These are phyloP conservation scores for Labrus mixtus DNA, from an alignment of 2,113 vertebrate genomes.

Conservation along the genomic window DNA sequence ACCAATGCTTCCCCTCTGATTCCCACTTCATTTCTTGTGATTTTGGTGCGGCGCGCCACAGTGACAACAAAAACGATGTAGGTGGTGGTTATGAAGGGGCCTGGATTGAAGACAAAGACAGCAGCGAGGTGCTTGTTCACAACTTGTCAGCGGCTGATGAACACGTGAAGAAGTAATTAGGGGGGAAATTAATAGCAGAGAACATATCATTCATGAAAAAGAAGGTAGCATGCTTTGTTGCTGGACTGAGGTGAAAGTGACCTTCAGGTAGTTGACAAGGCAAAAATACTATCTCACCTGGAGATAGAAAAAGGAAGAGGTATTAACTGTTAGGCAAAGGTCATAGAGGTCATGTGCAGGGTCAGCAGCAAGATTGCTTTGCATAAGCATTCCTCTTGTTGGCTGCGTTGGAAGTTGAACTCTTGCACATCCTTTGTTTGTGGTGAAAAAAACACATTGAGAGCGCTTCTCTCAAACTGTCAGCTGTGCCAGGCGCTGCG, in stretches of 20 bases:
- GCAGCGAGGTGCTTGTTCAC: constrained; percentile 57
- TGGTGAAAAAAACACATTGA: constrained; percentile 56
- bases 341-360: constrained; percentile 6
- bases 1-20: constrained; percentile 58
- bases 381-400: constrained; percentile 16
- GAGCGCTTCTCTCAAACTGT: constrained; percentile 64
- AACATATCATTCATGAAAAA: neutral
- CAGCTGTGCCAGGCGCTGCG: constrained; percentile 74
- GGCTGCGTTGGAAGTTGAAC: constrained; percentile 45
- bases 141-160: constrained; percentile 75
- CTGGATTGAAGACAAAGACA: constrained; percentile 37
- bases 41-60: constrained; percentile 25
- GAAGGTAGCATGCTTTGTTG: neutral
- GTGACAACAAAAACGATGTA: constrained; percentile 58
- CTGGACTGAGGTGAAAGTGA: constrained; percentile 1
- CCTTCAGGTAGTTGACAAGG: constrained; percentile 9
- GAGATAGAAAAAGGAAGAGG: neutral
- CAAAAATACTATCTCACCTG: neutral
- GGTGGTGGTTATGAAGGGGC: constrained; percentile 39
- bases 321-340: neutral
- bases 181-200: neutral
- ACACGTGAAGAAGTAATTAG: constrained; percentile 30
- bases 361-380: neutral
- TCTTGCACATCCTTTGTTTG: constrained; percentile 66
- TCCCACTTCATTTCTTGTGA: constrained; percentile 69